Base-by-base conservation (phyloP, 2,113 vertebrate species). In the Egretta garzetta region DNA sequence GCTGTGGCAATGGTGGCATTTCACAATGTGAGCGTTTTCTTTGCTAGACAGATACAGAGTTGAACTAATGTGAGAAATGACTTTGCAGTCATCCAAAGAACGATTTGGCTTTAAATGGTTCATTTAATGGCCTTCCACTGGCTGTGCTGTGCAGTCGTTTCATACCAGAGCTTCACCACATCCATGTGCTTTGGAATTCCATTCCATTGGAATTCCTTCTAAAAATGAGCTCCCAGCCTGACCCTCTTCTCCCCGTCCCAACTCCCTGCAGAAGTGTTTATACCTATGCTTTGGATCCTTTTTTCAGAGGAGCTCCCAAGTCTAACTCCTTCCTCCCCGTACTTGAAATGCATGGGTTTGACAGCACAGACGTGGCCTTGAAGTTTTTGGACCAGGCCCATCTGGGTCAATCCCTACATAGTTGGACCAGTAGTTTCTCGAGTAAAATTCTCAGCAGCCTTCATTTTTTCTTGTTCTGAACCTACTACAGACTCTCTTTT, bases 401-500 rank as follows among this genome's bases (percentile, higher is more conserved):
- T 95, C 85, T 95, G 95, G 93, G 95, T 96, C 96, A 96, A 91
- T 95, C 77, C 32, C 80, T 90, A 47, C 55, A 43, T 88, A 95
- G 87, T 88, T 68, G 67, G 90, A 93, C 86, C 91, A 81, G 94
- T 74, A 88, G 77, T 90, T 97, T 95, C 88, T 93, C 52, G 67
- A 95, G 74, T 83, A 74, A 92, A 96, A 96, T 88, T 81, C 87
- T 95, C 86, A 89, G 91, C 95, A 95, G 91, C 76, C 86, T 83
- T 77, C 50, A 14, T 90, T 91, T 96, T 92, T 95, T 96, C 85
- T 80, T 97, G 86, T 91, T 87, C 88, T 95, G 94, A 91, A 60
- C 93, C 93, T 96, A 84, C 94, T 98, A 96, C 30, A 22, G 33
- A n/a, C 90, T 63, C 91, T 88, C 98, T 98, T 98, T 98, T 98